A percentile compares a stretch with the other conserved stretches of the same genome.
Evolutionary conservation across 2,888 invertebrate species (phyloP).

Genomic region (Parascotia fuliginaria): DNA sequence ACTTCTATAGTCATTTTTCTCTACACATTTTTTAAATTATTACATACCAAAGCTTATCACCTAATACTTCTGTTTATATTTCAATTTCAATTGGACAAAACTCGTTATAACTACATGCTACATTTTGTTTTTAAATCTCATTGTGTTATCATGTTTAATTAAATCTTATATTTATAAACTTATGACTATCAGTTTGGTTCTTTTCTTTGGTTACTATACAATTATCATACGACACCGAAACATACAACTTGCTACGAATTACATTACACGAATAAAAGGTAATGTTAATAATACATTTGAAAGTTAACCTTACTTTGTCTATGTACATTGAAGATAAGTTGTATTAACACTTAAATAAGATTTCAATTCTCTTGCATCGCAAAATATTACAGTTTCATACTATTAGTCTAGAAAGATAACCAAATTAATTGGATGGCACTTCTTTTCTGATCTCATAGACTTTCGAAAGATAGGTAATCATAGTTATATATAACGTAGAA

Average conservation of each 20-base stretch:
- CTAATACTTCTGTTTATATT: slow-evolving; percentile 24
- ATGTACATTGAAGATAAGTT: slow-evolving; percentile 66
- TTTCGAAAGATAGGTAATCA: slow-evolving; percentile 38
- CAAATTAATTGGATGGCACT: slow-evolving; percentile 76
- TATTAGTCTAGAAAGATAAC: slow-evolving; percentile 73
- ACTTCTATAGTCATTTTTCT: slow-evolving; percentile 10
- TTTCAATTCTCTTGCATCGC: slow-evolving; percentile 86
- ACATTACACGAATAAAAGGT: slow-evolving; percentile 33
- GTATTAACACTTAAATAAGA: slow-evolving; percentile 74
- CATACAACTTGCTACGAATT: slow-evolving; percentile 34
- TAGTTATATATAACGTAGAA: no score
- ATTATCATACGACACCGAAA: slow-evolving; percentile 45
- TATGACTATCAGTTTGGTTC: slow-evolving; percentile 73
- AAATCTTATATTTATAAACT: slow-evolving; percentile 39
- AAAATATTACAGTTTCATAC: slow-evolving; percentile 72
- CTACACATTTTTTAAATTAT: slow-evolving; percentile 16
- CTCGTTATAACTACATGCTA: slow-evolving; percentile 18
- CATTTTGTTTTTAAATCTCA: slow-evolving; percentile 19
- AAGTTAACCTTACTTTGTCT: slow-evolving; percentile 40
- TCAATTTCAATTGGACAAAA: slow-evolving; percentile 36
- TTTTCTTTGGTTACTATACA: slow-evolving; percentile 63
- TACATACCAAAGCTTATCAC: slow-evolving; percentile 20
- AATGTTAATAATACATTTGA: no score
- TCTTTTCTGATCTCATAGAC: slow-evolving; percentile 64
- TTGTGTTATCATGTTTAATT: slow-evolving; percentile 23